phyloP scores from a whole-genome alignment of 1,140 invertebrate genomes.

The Sweltsa coloradensis region DNA sequence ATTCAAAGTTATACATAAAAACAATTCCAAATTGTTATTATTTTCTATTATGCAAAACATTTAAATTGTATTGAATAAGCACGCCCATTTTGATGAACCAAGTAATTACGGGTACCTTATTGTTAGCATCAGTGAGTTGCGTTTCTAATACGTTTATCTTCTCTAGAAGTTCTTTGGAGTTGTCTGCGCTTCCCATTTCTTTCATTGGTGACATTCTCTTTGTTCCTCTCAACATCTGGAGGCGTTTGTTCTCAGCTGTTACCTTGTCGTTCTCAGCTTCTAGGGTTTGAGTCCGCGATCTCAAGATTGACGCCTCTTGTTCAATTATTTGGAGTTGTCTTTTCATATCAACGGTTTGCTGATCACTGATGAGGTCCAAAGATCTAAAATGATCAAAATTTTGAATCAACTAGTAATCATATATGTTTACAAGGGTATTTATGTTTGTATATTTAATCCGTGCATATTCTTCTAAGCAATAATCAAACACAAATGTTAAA shows the following conservation, averaged over 20 bases:
- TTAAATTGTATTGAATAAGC: too few relatives aligned
- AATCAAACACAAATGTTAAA: background rate
- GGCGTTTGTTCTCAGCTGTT: slow-evolving; percentile 53
- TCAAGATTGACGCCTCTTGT: slow-evolving; percentile 52
- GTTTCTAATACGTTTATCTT: slow-evolving; percentile 49
- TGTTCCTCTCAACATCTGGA: slow-evolving; percentile 38
- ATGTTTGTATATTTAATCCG: background rate
- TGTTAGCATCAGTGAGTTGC: slow-evolving; percentile 43
- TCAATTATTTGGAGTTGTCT: slow-evolving; percentile 58
- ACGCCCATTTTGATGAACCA: too few relatives aligned
- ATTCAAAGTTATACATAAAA: too few relatives aligned
- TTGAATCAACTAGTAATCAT: background rate
- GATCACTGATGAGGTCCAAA: slow-evolving; percentile 40
- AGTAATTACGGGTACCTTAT: slow-evolving; percentile 28
- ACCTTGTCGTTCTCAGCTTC: slow-evolving; percentile 65
- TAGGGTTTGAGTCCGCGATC: slow-evolving; percentile 46
- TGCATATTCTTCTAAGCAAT: too few relatives aligned
- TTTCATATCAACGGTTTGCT: slow-evolving; percentile 51
- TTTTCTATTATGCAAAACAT: too few relatives aligned
- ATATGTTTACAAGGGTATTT: background rate
- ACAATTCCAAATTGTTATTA: too few relatives aligned
- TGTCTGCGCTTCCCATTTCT: too few relatives aligned
- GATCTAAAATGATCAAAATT: slow-evolving; percentile 32
- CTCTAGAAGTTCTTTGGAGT: slow-evolving; percentile 38
- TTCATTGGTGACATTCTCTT: slow-evolving; percentile 35